Evolutionary conservation across 2,888 invertebrate genomes (phyloP), one percentile per base, ranked within the genome.

Genomic region (Tachina lurida): DNA sequence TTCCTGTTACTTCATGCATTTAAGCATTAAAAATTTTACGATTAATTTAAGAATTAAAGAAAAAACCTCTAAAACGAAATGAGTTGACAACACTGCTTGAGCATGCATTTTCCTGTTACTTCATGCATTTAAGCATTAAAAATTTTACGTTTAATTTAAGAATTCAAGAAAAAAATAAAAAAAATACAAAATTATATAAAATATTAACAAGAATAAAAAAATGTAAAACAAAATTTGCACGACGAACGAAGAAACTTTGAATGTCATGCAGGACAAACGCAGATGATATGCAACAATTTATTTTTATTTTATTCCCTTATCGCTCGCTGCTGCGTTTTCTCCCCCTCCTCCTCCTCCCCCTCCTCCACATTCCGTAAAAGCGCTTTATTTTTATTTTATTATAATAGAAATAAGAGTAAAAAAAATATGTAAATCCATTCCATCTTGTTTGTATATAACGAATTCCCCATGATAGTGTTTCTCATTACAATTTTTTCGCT

Each of bases 231-330:
- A 73, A 62, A 79, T 58, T 19, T 67, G 60, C 60, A 76, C 54
- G 10, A 54, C 10, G 31, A 63, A 67, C 17, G 74, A 62, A 49
- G 56, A 70, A 84, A 86, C 83, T 80, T 83, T 86, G 79, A 86
- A 86, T 86, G 86, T 86, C 86, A 86, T 77, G 86, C 86, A 86
- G 86, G 86, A 86, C 83, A 83, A 86, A 83, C 83, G 79, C 56
- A 73, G 47, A 67, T 71, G 79, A 86, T 86, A 83, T 83, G 73
- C 76, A 77, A 76, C 73, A 76, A 80, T 80, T 79, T 84, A 71
- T 79, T 79, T 79, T 79, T 79, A 79, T 79, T 71, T 79, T 54
- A 63, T 73, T 71, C 63, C 45, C 39, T 84, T 78, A 76, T 67
- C 73, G 71, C 31, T 7, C 39, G 56, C 56, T 47, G 39, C 10